phyloP scores from a whole-genome alignment of 2,888 invertebrate species.

The Autographa gamma region DNA sequence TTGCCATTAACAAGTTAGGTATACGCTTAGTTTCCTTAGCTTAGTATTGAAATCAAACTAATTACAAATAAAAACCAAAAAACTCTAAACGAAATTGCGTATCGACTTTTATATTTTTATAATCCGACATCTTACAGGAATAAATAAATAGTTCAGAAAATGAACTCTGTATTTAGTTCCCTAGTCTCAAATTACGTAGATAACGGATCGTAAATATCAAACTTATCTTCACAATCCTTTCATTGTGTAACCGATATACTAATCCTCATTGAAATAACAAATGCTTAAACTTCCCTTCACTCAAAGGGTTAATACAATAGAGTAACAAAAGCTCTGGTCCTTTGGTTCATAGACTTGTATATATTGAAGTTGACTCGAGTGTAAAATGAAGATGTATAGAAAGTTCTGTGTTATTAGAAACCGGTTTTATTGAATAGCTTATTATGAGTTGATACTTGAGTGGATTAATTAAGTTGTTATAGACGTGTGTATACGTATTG shows the following conservation, averaged over 20 bases:
- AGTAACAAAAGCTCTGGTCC: conserved; percentile 37
- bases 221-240: conserved; percentile 25
- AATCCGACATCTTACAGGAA: neutral
- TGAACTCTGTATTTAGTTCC: neutral
- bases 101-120: too few species aligned
- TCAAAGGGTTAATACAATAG: conserved; percentile 33
- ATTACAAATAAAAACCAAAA: too few species aligned
- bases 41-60: too few species aligned
- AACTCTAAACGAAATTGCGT: too few species aligned
- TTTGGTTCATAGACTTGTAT: conserved; percentile 21
- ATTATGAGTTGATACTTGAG: conserved; percentile 52
- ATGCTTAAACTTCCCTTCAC: conserved; percentile 40
- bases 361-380: conserved; percentile 46
- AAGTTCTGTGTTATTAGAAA: conserved; percentile 40
- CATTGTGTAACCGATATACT: conserved; percentile 50
- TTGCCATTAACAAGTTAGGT: too few species aligned
- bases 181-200: neutral
- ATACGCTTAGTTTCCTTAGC: too few species aligned
- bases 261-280: conserved; percentile 54
- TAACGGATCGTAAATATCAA: conserved; percentile 17
- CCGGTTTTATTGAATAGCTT: conserved; percentile 39
- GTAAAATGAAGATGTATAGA: conserved; percentile 50
- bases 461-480: conserved; percentile 37
- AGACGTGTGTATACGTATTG: conserved; percentile 4
- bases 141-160: neutral